A percentile compares a stretch with the other conserved stretches of the same genome.
phyloP scores from a whole-genome alignment of 2,113 vertebrate species.

The Puntigrus tetrazona region DNA sequence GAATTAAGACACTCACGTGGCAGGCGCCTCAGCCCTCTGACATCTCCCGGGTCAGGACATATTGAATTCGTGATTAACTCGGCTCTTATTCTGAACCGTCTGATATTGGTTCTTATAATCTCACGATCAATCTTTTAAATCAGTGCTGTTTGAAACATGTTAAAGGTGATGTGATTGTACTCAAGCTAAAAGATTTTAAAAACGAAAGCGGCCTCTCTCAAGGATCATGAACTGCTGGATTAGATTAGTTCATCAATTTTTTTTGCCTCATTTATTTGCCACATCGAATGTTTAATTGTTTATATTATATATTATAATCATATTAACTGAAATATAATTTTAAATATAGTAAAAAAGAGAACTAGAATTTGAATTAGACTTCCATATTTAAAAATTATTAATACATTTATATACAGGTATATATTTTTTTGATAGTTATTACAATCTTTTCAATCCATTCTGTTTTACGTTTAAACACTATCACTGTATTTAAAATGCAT shows the following conservation, averaged over 20 bases:
- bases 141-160: not conserved
- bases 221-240: not conserved
- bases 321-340: too few relatives aligned
- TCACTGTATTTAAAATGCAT: too few relatives aligned
- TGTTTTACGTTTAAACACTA: too few relatives aligned
- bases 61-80: not conserved
- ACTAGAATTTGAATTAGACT: too few relatives aligned
- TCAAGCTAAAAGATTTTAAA: not conserved
- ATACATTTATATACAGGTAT: too few relatives aligned
- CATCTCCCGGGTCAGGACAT: not conserved
- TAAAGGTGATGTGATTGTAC: not conserved
- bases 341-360: too few relatives aligned
- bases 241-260: not conserved
- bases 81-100: not conserved
- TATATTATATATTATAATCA: too few relatives aligned
- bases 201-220: not conserved
- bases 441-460: too few relatives aligned
- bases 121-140: constrained; percentile 2
- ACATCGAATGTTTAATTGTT: too few relatives aligned
- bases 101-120: not conserved
- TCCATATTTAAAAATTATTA: too few relatives aligned
- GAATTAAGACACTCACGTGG: not conserved
- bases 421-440: too few relatives aligned
- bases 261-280: not conserved
- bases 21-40: not conserved